Conservation (phyloP, 2,113 vertebrate genomes). For the Phoenicopterus ruber region DNA sequence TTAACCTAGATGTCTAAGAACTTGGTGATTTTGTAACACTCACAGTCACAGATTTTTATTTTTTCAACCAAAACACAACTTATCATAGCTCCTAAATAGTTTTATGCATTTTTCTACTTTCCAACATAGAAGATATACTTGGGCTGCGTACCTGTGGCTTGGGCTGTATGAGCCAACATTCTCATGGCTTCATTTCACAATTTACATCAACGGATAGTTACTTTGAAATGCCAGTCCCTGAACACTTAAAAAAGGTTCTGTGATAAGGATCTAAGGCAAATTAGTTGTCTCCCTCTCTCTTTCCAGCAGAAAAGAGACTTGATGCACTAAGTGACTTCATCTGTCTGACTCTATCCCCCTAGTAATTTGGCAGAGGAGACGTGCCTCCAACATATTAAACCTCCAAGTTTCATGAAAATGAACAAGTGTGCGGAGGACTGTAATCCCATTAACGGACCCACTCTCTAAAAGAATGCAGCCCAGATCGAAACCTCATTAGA, state of each 20-base stretch:
- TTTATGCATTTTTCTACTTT: background rate
- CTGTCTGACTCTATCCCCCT: background rate
- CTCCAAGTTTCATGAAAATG: background rate
- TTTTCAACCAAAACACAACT: background rate
- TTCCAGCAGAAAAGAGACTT: background rate
- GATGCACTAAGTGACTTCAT: background rate
- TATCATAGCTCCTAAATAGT: background rate
- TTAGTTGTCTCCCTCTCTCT: background rate
- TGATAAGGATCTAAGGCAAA: background rate
- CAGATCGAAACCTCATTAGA: background rate
- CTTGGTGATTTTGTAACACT: background rate
- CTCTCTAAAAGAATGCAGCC: background rate
- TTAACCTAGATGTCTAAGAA: background rate
- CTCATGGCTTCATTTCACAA: background rate
- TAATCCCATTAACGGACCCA: background rate
- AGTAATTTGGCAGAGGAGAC: background rate
- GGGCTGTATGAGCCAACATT: background rate
- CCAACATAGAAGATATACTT: background rate
- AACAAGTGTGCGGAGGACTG: background rate
- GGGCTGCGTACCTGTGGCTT: background rate
- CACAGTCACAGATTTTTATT: background rate
- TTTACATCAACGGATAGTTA: background rate
- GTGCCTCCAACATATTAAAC: background rate
- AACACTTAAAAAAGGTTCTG: background rate
- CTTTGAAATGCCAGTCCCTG: background rate